Base-by-base conservation (phyloP, 2,888 invertebrate genomes). In the Pristionchus arcanus region DNA sequence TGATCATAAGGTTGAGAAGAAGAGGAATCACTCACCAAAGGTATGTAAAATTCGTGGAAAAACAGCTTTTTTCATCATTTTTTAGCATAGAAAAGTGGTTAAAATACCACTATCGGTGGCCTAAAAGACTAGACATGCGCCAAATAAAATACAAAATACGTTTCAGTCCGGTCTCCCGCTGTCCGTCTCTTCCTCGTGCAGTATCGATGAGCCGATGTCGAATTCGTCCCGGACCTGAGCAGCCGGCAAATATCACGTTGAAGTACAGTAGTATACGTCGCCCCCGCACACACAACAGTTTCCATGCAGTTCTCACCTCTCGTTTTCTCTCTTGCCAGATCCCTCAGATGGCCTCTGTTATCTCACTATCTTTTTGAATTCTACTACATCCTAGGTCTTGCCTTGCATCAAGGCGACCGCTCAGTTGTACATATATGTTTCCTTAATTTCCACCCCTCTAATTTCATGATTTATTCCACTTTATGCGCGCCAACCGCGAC, bases 351-450 rank as follows among this genome's bases (percentile, higher is more conserved):
- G 34, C 28, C 21, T 42, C n/a, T 53, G 81, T 28, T 53, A 81
- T 81, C 42, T 81, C 49, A 49, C 13, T n/a, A 63, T 49, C 42
- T 11, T 63, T 63, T 21, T 5, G n/a, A 63, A 63, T 7, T 25
- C 25, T 21, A 49, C 11, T 49, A 49, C 13, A 49, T 11, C 42
- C 4, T 49, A 11, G 28, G 49, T 28, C 49, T 81, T 81, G 81
- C 49, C 28, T 81, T 81, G 81, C 15, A 81, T 81, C 81, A 81
- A 81, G 28, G 49, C 53, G 53, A 9, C 37, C 21, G 9, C 77
- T n/a, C 16, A 31, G 16, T 28, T 81, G 81, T 81, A 81, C n/a
- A 81, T 81, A 77, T 28, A 77, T 28, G 63, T 63, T 63, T n/a
- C 63, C 28, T 31, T 34, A 19, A 34, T 71, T 71, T 49, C 42